Base-by-base conservation (phyloP, 2,888 invertebrate genomes). In the Drosophila affinis region DNA sequence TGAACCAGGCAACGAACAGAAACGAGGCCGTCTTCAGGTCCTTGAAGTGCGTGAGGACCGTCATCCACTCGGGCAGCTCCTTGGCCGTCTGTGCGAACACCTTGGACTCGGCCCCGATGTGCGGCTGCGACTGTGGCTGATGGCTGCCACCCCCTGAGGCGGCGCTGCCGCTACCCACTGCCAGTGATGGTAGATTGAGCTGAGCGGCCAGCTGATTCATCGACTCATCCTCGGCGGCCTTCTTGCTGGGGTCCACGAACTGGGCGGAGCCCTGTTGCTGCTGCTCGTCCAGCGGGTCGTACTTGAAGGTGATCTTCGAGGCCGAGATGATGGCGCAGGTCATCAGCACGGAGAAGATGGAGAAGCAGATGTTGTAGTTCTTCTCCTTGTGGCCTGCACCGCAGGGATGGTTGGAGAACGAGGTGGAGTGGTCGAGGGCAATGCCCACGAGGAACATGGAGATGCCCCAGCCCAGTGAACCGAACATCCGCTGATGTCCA, bases 301-400 rank as follows among this genome's bases (percentile, higher is more conserved):
- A 95, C 90, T 95, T 95, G 90, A 95, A 95, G 46, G 92, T 93
- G 63, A 95, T 94, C 92, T 94, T 98, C 0, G 98, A 96, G 1
- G 98, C 98, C 7, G 97, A 96, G 55, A 98, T 95, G 62, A 99
- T 94, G 1, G 99, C 98, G 52, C 97, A 98, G 2, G 97, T 96
- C 98, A 99, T 99, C 34, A 99, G 93, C 34, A 99, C 97, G 18
- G 98, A 97, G 93, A 99, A 99, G 52, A 98, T 98, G 12, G 98
- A 98, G 93, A 99, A 99, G 92, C 99, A 99, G 77, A 99, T 97
- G 44, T 98, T 98, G 93, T 99, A 99, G 93, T 99, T 99, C 92
- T 98, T 98, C 93, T 99, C 99, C 90, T 96, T 95, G 70, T 95
- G 94, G 87, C 97, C 97, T 9, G 97, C 97, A 0, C 95, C 96